phyloP scores from a whole-genome alignment of 2,888 invertebrate genomes.

The Pristionchus mayeri region DNA sequence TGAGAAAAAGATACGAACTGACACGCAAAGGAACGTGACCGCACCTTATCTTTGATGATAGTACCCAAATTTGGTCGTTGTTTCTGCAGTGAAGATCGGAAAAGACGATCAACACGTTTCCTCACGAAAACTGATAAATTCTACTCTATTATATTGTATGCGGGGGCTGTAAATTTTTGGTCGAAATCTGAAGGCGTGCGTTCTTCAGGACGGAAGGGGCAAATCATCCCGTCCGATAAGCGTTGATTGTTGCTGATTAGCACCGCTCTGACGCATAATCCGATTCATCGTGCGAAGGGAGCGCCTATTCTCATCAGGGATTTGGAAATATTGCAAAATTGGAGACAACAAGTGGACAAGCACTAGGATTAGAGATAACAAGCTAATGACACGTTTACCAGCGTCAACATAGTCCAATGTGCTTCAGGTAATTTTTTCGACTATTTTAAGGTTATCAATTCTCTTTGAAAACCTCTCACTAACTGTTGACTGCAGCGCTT shows the following conservation, averaged over 20 bases:
- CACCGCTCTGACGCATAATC: slow-evolving; percentile 33
- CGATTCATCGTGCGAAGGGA: slow-evolving; percentile 7
- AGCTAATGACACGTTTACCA: background rate
- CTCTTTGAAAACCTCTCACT: background rate
- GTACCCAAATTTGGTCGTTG: too few relatives aligned
- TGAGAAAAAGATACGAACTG: too few relatives aligned
- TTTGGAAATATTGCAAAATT: background rate
- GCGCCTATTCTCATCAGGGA: background rate
- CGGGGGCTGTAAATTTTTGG: background rate
- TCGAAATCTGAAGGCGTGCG: background rate
- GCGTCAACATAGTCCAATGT: background rate
- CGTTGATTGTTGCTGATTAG: too few relatives aligned
- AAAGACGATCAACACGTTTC: too few relatives aligned
- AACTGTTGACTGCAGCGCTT: background rate
- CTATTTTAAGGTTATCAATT: background rate
- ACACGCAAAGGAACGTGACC: too few relatives aligned
- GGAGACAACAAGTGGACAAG: background rate
- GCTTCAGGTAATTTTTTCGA: background rate
- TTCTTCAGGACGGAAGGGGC: background rate
- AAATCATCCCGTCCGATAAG: too few relatives aligned
- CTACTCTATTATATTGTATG: too few relatives aligned
- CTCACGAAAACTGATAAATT: too few relatives aligned
- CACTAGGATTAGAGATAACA: background rate
- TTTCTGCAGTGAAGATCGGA: too few relatives aligned
- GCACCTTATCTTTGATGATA: too few relatives aligned